Conservation (phyloP, 37 sponge, comb jelly and placozoan species). For the Ephydatia muelleri region DNA sequence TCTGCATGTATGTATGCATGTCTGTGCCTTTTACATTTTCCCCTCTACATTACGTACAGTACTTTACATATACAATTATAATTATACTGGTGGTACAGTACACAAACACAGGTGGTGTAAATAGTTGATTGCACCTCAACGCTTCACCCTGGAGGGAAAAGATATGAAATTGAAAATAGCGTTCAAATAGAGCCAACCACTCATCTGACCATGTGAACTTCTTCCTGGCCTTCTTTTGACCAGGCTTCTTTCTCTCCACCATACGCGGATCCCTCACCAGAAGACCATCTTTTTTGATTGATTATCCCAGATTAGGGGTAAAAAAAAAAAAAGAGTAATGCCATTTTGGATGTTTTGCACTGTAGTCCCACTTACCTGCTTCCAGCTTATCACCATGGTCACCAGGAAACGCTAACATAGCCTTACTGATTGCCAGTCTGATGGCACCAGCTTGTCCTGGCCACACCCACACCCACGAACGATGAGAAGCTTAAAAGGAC, state of each 20-base stretch:
- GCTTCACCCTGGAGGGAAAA: too few relatives aligned
- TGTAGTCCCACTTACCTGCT: background rate
- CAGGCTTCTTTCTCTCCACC: constrained; percentile 91
- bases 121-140: too few relatives aligned
- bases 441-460: constrained; percentile 87
- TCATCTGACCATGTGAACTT: constrained; percentile 82
- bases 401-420: constrained; percentile 58
- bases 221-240: constrained; percentile 90
- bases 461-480: background rate
- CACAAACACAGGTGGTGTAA: too few relatives aligned
- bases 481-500: background rate
- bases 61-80: too few relatives aligned
- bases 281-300: constrained; percentile 61
- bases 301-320: too few relatives aligned
- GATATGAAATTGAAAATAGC: too few relatives aligned
- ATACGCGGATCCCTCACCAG: constrained; percentile 63
- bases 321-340: background rate
- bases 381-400: constrained; percentile 14
- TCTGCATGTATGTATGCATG: background rate
- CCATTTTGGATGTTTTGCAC: background rate
- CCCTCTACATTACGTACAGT: too few relatives aligned
- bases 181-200: too few relatives aligned
- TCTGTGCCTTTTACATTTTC: too few relatives aligned
- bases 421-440: constrained; percentile 70
- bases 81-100: too few relatives aligned